These are phyloP conservation scores for Emydura subglobosa DNA, from an alignment of 2,113 vertebrate genomes.

Conservation along the genomic window DNA sequence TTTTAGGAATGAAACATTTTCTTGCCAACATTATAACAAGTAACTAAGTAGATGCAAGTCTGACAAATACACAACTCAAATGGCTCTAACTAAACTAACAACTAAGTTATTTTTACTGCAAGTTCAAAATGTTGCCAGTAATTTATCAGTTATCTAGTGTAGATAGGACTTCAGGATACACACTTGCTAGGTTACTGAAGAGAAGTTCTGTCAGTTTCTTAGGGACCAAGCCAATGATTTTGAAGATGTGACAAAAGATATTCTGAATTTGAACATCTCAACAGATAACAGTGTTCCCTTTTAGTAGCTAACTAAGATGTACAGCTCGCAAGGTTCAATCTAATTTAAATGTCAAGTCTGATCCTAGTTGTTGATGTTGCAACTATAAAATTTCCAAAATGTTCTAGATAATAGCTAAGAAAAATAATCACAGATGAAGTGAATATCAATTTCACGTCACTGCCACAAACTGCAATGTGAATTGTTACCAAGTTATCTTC, in stretches of 20 bases:
- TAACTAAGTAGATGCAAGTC: background rate
- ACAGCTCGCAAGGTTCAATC: background rate
- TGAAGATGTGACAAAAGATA: background rate
- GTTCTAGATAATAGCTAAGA: background rate
- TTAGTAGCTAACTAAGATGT: background rate
- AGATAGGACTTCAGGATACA: no score
- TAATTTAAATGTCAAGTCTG: background rate
- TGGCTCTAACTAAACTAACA: background rate
- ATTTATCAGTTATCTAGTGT: background rate
- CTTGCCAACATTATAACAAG: background rate
- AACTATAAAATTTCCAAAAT: background rate
- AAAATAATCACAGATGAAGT: background rate
- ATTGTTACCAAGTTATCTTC: background rate
- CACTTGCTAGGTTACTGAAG: no score
- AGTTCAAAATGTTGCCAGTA: background rate
- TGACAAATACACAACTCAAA: background rate
- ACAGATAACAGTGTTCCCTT: background rate
- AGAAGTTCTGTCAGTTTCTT: background rate
- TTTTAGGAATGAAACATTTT: background rate
- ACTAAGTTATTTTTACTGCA: background rate
- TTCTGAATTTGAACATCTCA: background rate
- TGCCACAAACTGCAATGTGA: background rate
- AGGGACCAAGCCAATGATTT: background rate
- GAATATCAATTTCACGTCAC: no score
- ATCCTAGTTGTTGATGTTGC: accelerated